Conservation (phyloP, 2,113 vertebrate genomes). For the Siniperca knerii region DNA sequence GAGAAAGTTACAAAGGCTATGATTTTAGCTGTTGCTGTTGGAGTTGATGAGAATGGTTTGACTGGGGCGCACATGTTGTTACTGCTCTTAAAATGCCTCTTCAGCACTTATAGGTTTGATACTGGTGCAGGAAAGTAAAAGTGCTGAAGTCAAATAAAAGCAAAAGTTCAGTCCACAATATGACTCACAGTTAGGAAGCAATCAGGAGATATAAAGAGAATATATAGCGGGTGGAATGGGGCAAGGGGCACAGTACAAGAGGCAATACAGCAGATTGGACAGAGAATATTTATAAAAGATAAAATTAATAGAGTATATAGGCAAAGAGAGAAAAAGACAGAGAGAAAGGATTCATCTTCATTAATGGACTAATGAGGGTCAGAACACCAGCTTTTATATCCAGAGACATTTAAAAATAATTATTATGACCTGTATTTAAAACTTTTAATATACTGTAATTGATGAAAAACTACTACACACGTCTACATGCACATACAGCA, state of each 20-base stretch:
- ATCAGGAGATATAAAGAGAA: slow-evolving; percentile 73
- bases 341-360: slow-evolving; percentile 66
- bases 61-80: slow-evolving; percentile 61
- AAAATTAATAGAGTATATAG: slow-evolving; percentile 48
- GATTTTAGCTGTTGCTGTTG: slow-evolving; percentile 38
- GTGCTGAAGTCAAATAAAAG: slow-evolving; percentile 76
- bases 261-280: slow-evolving; percentile 51
- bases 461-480: slow-evolving; percentile 64
- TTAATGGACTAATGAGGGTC: slow-evolving; percentile 83
- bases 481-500: slow-evolving; percentile 64
- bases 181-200: slow-evolving; percentile 68
- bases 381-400: slow-evolving; percentile 86
- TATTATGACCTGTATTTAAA: slow-evolving; percentile 80
- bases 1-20: slow-evolving; percentile 29
- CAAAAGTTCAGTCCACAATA: slow-evolving; percentile 65
- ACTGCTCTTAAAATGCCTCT: slow-evolving; percentile 69
- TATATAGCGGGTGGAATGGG: slow-evolving; percentile 43
- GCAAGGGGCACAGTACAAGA: slow-evolving; percentile 44
- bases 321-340: slow-evolving; percentile 29
- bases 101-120: slow-evolving; percentile 71
- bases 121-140: slow-evolving; percentile 64
- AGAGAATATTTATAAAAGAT: slow-evolving; percentile 64
- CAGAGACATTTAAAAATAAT: slow-evolving; percentile 72
- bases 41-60: slow-evolving; percentile 49
- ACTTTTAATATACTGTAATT: slow-evolving; percentile 77